Percentiles rank a stretch among this genome's conserved stretches.
These are phyloP conservation scores for Nomada goodeniana DNA, from an alignment of 2,888 invertebrate genomes.

Conservation along the genomic window DNA sequence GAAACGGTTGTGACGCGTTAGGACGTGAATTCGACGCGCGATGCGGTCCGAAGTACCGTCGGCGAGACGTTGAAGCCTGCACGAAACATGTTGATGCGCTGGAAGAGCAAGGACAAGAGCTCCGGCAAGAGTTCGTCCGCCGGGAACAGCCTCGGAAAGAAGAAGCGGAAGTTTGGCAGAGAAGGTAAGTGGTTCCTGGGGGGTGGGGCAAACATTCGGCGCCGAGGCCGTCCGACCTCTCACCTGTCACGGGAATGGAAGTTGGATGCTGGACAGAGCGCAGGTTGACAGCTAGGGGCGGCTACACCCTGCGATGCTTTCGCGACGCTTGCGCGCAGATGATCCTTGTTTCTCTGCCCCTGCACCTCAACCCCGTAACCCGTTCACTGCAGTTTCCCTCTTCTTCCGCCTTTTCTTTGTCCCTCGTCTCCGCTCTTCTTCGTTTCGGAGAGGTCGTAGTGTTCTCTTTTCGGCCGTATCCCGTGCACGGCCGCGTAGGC, in stretches of 20 bases:
- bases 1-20: too few species aligned
- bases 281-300: slow-evolving; percentile 54
- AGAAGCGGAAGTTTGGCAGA: slow-evolving; percentile 92
- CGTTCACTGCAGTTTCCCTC: slow-evolving; percentile 16
- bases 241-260: slow-evolving; percentile 23
- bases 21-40: slow-evolving; percentile 9
- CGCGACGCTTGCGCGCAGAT: slow-evolving; percentile 72
- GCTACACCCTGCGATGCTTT: slow-evolving; percentile 69
- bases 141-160: slow-evolving; percentile 87
- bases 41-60: slow-evolving; percentile 43
- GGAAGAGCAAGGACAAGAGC: slow-evolving; percentile 93
- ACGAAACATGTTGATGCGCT: slow-evolving; percentile 90
- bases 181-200: slow-evolving; percentile 86
- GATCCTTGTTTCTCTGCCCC: slow-evolving; percentile 45
- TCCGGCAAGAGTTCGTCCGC: slow-evolving; percentile 88
- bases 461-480: slow-evolving; percentile 31
- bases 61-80: slow-evolving; percentile 69
- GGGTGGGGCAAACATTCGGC: too few species aligned
- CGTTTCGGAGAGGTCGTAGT: background rate
- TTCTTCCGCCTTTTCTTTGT: background rate
- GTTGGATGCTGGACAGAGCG: slow-evolving; percentile 12
- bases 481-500: slow-evolving; percentile 67
- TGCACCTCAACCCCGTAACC: slow-evolving; percentile 42
- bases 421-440: background rate
- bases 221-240: background rate